Evolutionary conservation across 2,888 invertebrate genomes (phyloP).

Genomic region (Pandemis heparana): DNA sequence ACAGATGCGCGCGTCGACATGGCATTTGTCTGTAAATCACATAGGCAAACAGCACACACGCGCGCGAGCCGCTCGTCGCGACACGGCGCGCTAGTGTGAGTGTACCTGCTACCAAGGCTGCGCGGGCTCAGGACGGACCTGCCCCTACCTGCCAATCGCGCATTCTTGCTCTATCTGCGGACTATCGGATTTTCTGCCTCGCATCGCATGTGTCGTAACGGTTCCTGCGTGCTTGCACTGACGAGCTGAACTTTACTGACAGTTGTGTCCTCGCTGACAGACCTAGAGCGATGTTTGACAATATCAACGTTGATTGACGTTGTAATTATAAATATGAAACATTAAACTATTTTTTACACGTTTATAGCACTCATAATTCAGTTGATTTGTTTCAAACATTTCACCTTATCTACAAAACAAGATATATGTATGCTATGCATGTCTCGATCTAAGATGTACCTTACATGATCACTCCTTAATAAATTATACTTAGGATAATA

Average conservation of each 20-base stretch:
- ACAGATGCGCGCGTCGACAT: conserved; percentile 76
- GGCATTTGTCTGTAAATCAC: conserved; percentile 82
- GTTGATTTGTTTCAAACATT: no score
- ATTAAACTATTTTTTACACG: conserved; percentile 50
- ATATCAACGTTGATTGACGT: conserved; percentile 67
- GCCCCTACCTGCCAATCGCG: conserved; percentile 75
- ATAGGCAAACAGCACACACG: conserved; percentile 79
- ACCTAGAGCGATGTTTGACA: conserved; percentile 59
- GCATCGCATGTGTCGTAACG: conserved; percentile 69
- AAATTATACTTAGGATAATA: not conserved
- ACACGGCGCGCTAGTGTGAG: conserved; percentile 53
- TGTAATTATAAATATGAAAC: conserved; percentile 70
- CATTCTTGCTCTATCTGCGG: conserved; percentile 79
- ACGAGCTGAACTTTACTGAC: conserved; percentile 58
- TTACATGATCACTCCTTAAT: no score
- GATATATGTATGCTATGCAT: no score
- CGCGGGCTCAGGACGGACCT: conserved; percentile 60
- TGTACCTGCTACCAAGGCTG: conserved; percentile 61
- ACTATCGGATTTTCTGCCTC: conserved; percentile 65
- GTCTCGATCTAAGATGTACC: no score
- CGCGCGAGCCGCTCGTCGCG: conserved; percentile 47
- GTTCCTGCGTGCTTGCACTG: conserved; percentile 62
- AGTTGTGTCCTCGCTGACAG: conserved; percentile 62
- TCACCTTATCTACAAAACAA: no score
- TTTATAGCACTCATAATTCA: not conserved